Evolutionary conservation across 2,888 invertebrate genomes (phyloP), one percentile per base, ranked within the genome.

Genomic region (Andrena bucephala): DNA sequence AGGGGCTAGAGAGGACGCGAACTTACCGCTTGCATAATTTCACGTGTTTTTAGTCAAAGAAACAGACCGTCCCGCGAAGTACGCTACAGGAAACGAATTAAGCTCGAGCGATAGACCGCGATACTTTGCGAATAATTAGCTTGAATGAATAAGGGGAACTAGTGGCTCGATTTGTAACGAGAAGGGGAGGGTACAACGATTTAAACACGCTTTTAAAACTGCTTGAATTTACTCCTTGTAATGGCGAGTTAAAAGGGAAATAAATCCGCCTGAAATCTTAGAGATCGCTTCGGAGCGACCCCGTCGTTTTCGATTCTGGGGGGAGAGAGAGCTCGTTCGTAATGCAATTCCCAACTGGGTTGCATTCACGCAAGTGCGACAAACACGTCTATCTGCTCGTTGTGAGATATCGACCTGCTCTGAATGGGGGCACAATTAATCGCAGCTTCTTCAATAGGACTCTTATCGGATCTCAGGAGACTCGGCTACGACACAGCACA

Each of bases 371-470:
- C 78, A 71, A 72, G 29, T 67, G 71, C 73, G 65, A 74, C 73
- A 76, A 71, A 65, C 42, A 71, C 59, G 70, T 59, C 33, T 57
- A 54, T 70, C 66, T 50, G 24, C 24, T 42, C 50, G 42, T 54
- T 33, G 48, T 36, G 42, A 62, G 70, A 71, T 79, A 87, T 85
- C 77, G 78, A 36, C 27, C 70, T 52, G 73, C 54, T 60, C 65
- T 8, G 73, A 68, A 65, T n/a, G 67, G 16, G 71, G 29, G 16
- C 27, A 72, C 85, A 83, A 87, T 87, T 87, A 87, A 87, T 87
- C 83, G 76, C 74, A 59, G 72, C 66, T 83, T 85, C 78, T 74
- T 83, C 76, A 69, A 74, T 72, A 69, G 76, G 50, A 69, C 70
- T 78, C 68, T 73, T 76, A 83, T 69, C 85, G 75, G 52, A 57